phyloP scores from a whole-genome alignment of 2,113 vertebrate species.

The Eptesicus fuscus region DNA sequence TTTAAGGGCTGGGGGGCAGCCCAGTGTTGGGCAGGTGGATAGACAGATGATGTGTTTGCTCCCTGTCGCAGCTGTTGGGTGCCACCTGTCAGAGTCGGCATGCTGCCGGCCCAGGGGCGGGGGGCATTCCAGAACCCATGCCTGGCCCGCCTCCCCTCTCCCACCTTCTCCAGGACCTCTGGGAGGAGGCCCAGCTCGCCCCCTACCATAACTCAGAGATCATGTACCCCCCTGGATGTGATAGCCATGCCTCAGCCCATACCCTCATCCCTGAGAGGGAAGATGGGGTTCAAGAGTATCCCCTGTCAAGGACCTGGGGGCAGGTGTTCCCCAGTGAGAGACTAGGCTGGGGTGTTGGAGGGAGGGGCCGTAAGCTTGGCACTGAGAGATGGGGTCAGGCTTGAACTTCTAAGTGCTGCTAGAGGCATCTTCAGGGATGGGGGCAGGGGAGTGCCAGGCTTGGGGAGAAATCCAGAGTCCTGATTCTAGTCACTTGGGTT shows the following conservation, averaged over 20 bases:
- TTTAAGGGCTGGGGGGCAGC: background rate
- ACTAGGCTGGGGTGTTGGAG: background rate
- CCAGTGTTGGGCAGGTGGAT: conserved; percentile 4
- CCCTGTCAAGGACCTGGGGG: background rate
- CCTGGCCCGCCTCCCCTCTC: background rate
- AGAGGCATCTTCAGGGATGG: background rate
- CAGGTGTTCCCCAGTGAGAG: background rate
- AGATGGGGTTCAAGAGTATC: background rate
- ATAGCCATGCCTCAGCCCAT: background rate
- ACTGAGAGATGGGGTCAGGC: background rate
- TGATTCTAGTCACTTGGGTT: background rate
- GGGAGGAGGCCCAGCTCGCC: background rate
- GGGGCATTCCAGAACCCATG: background rate
- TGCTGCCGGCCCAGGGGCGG: accelerated
- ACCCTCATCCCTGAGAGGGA: background rate
- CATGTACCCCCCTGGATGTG: background rate
- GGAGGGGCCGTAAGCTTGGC: background rate
- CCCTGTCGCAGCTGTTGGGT: conserved; percentile 37
- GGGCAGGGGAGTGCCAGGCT: background rate
- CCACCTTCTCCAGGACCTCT: background rate
- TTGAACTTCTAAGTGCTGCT: background rate
- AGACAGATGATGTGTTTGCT: background rate
- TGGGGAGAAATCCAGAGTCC: background rate
- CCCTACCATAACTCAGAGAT: background rate
- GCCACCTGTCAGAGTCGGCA: conserved; percentile 45